Percentiles rank a stretch among this genome's conserved stretches.
phyloP scores from a whole-genome alignment of 92 coral and sea anemone genomes.

The Epizoanthus scotinus region DNA sequence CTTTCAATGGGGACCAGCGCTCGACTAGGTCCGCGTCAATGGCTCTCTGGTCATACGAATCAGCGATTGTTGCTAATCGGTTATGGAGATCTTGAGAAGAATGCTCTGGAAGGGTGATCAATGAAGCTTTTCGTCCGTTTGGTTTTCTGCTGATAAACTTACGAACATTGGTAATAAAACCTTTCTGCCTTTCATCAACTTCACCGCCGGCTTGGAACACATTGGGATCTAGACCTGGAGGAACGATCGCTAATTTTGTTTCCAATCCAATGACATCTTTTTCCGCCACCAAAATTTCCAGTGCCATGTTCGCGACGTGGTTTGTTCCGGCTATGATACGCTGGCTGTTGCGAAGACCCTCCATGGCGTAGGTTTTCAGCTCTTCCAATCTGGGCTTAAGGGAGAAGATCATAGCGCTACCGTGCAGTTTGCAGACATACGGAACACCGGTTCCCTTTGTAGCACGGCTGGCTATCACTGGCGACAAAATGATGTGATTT shows the following conservation, averaged over 20 bases:
- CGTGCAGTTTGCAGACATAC: conserved; percentile 81
- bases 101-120: conserved; percentile 56
- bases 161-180: conserved; percentile 64
- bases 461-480: conserved; percentile 85
- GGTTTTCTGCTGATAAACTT: conserved; percentile 74
- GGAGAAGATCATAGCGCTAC: conserved; percentile 82
- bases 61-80: conserved; percentile 50
- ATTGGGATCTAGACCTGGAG: conserved; percentile 90
- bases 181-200: conserved; percentile 63
- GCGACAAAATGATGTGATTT: conserved; percentile 77
- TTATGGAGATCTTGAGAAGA: conserved; percentile 50
- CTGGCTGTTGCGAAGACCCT: conserved; percentile 73
- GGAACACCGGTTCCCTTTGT: conserved; percentile 65
- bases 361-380: conserved; percentile 70
- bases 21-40: conserved; percentile 80
- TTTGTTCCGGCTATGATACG: conserved; percentile 81
- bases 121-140: conserved; percentile 62
- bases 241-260: conserved; percentile 67
- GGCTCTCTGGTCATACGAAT: conserved; percentile 83
- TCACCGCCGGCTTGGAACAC: conserved; percentile 72
- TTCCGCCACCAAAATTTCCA: conserved; percentile 58
- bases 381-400: conserved; percentile 69
- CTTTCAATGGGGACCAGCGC: conserved; percentile 74
- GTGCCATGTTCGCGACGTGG: conserved; percentile 59
- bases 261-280: conserved; percentile 62